Conservation (phyloP, 2,113 vertebrate species). For the Tauraco erythrolophus region DNA sequence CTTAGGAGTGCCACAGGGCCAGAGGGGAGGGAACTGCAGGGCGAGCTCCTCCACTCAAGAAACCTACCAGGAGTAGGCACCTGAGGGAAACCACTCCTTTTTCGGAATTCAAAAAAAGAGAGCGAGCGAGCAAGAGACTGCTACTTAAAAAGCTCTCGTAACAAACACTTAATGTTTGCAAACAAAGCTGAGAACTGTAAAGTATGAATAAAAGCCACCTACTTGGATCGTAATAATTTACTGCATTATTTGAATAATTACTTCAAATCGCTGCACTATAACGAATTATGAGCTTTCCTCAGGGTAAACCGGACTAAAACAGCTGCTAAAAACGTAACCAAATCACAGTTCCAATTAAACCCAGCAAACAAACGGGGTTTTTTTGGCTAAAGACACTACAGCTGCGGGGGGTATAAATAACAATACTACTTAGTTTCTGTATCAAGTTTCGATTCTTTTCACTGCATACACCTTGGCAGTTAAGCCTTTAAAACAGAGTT, state of each 20-base stretch:
- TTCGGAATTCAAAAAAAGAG: not conserved
- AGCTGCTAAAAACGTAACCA: not conserved
- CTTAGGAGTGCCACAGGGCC: not conserved
- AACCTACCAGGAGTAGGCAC: not conserved
- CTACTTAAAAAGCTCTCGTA: not conserved
- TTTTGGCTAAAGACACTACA: not conserved
- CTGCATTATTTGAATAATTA: not conserved
- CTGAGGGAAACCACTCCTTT: not conserved
- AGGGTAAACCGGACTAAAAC: not conserved
- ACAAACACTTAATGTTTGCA: not conserved
- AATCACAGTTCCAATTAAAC: not conserved
- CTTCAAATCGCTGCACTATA: not conserved
- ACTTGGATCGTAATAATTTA: not conserved
- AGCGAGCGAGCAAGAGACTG: not conserved
- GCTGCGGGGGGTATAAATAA: not conserved
- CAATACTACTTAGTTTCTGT: not conserved
- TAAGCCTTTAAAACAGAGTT: not conserved
- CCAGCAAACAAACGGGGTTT: constrained; percentile 1
- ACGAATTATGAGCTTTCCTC: not conserved
- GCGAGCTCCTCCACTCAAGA: not conserved
- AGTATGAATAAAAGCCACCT: not conserved
- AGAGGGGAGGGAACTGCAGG: too few species aligned
- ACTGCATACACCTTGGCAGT: not conserved
- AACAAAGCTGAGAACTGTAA: not conserved
- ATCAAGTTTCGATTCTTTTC: not conserved